phyloP scores from a whole-genome alignment of 2,888 invertebrate genomes.

The Ellobium chinense region DNA sequence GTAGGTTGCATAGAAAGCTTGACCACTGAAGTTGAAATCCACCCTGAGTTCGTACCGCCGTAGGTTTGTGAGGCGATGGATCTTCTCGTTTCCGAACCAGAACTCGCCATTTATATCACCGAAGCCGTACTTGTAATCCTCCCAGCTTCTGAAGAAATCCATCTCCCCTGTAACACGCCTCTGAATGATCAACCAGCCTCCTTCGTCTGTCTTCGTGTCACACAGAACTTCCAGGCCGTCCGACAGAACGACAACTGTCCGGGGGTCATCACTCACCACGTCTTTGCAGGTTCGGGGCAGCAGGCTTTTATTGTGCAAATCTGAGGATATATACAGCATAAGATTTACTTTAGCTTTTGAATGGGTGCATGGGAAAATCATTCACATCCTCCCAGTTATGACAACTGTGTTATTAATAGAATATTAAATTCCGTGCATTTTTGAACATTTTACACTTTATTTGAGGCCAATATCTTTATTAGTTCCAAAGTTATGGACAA shows the following conservation, averaged over 20 bases:
- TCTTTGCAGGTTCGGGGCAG: not conserved
- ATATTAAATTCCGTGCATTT: too few relatives aligned
- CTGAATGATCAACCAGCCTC: slow-evolving; percentile 21
- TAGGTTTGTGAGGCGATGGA: not conserved
- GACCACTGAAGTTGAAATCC: not conserved
- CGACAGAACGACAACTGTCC: not conserved
- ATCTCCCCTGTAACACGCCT: not conserved
- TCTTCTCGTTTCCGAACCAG: slow-evolving; percentile 31
- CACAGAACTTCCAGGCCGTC: slow-evolving; percentile 14
- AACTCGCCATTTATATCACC: slow-evolving; percentile 14
- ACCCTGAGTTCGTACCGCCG: slow-evolving; percentile 22
- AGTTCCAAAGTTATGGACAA: too few relatives aligned
- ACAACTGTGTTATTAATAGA: too few relatives aligned
- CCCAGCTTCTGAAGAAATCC: slow-evolving; percentile 27
- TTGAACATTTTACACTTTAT: too few relatives aligned
- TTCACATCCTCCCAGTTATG: too few relatives aligned
- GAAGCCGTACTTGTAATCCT: slow-evolving; percentile 23
- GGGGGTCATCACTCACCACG: not conserved
- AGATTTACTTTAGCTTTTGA: too few relatives aligned
- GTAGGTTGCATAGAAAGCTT: not conserved
- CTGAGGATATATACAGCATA: too few relatives aligned
- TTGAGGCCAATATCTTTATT: too few relatives aligned
- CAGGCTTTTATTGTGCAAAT: too few relatives aligned
- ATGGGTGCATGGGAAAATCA: too few relatives aligned
- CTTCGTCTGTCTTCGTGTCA: slow-evolving; percentile 26